phyloP scores from a whole-genome alignment of 2,888 invertebrate species.

The Chrysodeixis includens region DNA sequence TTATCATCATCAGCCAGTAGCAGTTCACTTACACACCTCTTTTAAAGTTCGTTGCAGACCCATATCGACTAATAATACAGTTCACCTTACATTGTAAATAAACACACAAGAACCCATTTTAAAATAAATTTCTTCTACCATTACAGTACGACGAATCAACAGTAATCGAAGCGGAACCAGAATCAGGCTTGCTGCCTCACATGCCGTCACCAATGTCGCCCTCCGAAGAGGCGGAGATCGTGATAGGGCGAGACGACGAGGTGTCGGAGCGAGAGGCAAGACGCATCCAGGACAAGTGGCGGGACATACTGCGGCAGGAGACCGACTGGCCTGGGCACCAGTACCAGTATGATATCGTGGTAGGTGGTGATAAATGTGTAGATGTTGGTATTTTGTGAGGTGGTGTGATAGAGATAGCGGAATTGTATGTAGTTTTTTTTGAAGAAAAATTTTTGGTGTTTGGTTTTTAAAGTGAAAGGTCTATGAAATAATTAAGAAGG shows the following conservation, averaged over 20 bases:
- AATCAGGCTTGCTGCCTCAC: conserved; percentile 89
- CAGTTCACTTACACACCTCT: too few relatives aligned
- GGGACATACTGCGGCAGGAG: conserved; percentile 91
- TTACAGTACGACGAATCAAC: conserved; percentile 91
- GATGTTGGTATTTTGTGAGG: neutral
- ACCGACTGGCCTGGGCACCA: conserved; percentile 85
- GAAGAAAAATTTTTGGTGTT: too few relatives aligned
- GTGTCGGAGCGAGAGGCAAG: conserved; percentile 86
- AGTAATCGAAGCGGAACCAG: conserved; percentile 92
- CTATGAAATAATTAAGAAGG: too few relatives aligned
- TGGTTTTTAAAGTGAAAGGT: too few relatives aligned
- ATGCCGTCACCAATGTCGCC: conserved; percentile 85
- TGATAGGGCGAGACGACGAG: conserved; percentile 87
- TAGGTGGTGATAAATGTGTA: conserved; percentile 64
- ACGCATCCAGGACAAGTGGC: conserved; percentile 93
- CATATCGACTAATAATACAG: too few relatives aligned
- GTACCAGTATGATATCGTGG: conserved; percentile 93
- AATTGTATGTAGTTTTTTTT: too few relatives aligned
- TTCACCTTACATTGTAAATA: too few relatives aligned
- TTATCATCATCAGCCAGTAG: too few relatives aligned
- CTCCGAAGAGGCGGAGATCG: conserved; percentile 90
- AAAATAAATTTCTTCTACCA: neutral
- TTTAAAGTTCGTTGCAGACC: too few relatives aligned
- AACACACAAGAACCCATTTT: too few relatives aligned
- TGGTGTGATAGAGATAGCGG: too few relatives aligned